Conservation (phyloP, 2,113 vertebrate genomes). For the Leptobrachium leishanense region DNA sequence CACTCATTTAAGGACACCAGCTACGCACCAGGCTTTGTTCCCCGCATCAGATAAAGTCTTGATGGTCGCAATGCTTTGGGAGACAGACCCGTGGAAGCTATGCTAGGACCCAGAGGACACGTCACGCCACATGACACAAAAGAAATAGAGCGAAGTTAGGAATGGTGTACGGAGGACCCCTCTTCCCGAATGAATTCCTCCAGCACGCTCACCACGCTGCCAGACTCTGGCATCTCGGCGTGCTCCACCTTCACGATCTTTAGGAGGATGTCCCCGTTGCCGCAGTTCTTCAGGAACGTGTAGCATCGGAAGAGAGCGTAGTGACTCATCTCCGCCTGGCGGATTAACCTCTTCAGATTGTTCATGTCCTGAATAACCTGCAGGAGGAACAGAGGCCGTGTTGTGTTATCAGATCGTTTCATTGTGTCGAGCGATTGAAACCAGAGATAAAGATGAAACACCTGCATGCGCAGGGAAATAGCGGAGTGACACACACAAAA, state of each 20-base stretch:
- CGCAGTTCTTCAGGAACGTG: slow-evolving; percentile 89
- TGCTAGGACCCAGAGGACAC: background rate
- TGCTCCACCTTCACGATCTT: slow-evolving; percentile 90
- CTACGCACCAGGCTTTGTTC: no score
- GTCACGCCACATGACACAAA: background rate
- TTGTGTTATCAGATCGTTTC: no score
- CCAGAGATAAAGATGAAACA: no score
- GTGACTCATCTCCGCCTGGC: slow-evolving; percentile 95
- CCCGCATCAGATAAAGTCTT: no score
- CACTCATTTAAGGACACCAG: no score
- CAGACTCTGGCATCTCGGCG: slow-evolving; percentile 87
- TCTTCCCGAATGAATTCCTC: slow-evolving; percentile 89
- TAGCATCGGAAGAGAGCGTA: slow-evolving; percentile 93
- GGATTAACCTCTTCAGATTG: slow-evolving; percentile 93
- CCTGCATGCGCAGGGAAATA: no score
- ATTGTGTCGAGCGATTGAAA: no score
- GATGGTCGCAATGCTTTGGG: no score
- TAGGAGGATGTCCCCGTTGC: slow-evolving; percentile 87
- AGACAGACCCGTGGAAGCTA: no score
- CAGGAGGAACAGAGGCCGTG: background rate
- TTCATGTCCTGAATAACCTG: slow-evolving; percentile 98
- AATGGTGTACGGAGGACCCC: slow-evolving; percentile 52
- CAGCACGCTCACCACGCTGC: slow-evolving; percentile 83
- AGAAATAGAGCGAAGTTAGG: background rate
- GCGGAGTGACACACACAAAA: no score